phyloP scores from a whole-genome alignment of 2,113 vertebrate genomes.

The Apteryx owenii region DNA sequence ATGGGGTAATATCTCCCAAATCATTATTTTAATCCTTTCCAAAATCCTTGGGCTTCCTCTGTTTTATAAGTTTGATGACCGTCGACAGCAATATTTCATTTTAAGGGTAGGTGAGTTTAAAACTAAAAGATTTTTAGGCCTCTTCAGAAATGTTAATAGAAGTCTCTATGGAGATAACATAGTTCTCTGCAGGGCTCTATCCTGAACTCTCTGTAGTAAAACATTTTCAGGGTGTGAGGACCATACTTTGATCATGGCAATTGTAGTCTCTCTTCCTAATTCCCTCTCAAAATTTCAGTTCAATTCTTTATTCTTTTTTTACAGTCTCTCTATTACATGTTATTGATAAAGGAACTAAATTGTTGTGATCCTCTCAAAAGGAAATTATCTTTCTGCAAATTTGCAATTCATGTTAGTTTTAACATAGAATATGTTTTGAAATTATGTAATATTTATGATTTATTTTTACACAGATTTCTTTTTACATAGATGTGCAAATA shows the following conservation, averaged over 20 bases:
- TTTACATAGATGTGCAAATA: background rate
- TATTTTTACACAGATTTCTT: background rate
- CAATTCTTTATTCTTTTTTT: background rate
- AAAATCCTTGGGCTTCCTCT: background rate
- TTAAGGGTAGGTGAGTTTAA: background rate
- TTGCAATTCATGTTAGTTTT: background rate
- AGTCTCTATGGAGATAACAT: background rate
- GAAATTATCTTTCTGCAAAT: background rate
- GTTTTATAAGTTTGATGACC: background rate
- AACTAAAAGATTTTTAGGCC: background rate
- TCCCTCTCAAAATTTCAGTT: background rate
- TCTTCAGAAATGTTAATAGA: background rate
- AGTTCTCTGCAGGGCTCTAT: background rate
- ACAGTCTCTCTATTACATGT: accelerated
- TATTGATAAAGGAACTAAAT: background rate
- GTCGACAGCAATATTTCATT: background rate
- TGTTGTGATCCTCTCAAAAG: background rate
- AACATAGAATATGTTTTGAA: background rate
- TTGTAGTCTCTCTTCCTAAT: background rate
- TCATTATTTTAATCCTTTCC: background rate
- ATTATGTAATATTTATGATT: background rate
- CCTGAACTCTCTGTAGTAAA: background rate
- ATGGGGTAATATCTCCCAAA: background rate
- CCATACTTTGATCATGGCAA: background rate
- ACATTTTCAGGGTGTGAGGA: background rate